Conservation (phyloP, 2,113 vertebrate species). For the Azemiops feae region DNA sequence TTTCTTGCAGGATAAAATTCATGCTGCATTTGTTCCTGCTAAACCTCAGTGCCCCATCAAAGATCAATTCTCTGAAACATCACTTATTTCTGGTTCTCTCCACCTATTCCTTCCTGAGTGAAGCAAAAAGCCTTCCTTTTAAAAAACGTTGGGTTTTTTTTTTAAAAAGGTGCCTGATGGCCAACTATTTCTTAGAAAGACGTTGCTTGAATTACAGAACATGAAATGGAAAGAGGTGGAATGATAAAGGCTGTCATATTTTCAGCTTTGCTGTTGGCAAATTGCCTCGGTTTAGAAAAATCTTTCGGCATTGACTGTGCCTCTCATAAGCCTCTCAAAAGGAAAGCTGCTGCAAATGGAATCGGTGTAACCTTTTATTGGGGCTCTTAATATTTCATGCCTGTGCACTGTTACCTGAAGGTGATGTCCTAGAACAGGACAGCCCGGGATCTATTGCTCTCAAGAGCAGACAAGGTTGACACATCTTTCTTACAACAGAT, state of each 20-base stretch:
- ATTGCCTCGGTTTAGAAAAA: not conserved
- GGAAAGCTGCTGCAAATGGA: not conserved
- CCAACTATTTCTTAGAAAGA: not conserved
- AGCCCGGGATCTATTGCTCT: not conserved
- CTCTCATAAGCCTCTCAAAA: not conserved
- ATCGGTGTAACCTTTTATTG: not conserved
- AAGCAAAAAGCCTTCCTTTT: not conserved
- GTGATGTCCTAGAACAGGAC: not conserved
- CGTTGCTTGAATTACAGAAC: not conserved
- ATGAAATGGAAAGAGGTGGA: not conserved
- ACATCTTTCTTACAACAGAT: not conserved
- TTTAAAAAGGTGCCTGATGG: not conserved
- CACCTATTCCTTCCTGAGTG: not conserved
- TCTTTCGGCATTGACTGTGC: not conserved
- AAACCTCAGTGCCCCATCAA: not conserved
- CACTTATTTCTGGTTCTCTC: not conserved
- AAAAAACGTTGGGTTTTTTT: not conserved
- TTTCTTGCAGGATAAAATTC: not conserved
- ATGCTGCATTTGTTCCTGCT: not conserved
- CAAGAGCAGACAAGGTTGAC: not conserved
- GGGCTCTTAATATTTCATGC: not conserved
- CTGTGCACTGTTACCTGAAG: not conserved
- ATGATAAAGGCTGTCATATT: not conserved
- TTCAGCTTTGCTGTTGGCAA: not conserved
- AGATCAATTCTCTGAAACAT: not conserved